Base-by-base conservation (phyloP, 1,140 invertebrate species). In the Platorchestia sp. region DNA sequence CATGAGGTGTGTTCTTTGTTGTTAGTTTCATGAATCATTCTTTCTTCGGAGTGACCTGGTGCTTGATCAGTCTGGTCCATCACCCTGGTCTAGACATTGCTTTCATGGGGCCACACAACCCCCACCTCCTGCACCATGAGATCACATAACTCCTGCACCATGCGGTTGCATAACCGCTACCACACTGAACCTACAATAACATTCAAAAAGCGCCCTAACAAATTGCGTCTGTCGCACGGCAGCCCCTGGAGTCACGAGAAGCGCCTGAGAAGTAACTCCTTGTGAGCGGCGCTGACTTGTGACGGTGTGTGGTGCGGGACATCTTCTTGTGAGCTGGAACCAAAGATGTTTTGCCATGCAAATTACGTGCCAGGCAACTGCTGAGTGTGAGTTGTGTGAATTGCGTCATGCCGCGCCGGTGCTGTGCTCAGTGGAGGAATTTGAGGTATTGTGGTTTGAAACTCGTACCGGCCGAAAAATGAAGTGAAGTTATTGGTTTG, bases 151-250 rank as follows among this genome's bases (percentile, higher is more conserved):
- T 75, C 59, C 27, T 75, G 36, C 59, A 75, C 27, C 59, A 75
- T 36, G 59, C 14, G 59, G 59, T 27, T 36, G 36, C 59, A 75
- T 27, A 75, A 51, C 27, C 7, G 36, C 59, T 27, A 3, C 27
- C 59, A 22, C 27, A 36, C 59, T n/a, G n/a, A n/a, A n/a, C 59
- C 36, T 27, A 10, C 59, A 75, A 75, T 75, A 75, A 75, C 45
- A 41, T 47, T 93, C 16, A 45, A 22, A 93, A 93, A 36, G 47
- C 5, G 10, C 43, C 43, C 40, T 36, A 47, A 93, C 44, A 93
- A 93, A 93, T 44, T 93, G 91, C 3, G 10, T 47, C 91, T 93
- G 91, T 93, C 91, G 40, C 91, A 93, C 43, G 91, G 45, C 45
- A 47, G 91, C 45, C 91, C 3, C 5, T 41, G 40, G 6, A 93